Evolutionary conservation across 2,888 invertebrate genomes (phyloP), one percentile per base, ranked within the genome.

Genomic region (Branchellion lobata): DNA sequence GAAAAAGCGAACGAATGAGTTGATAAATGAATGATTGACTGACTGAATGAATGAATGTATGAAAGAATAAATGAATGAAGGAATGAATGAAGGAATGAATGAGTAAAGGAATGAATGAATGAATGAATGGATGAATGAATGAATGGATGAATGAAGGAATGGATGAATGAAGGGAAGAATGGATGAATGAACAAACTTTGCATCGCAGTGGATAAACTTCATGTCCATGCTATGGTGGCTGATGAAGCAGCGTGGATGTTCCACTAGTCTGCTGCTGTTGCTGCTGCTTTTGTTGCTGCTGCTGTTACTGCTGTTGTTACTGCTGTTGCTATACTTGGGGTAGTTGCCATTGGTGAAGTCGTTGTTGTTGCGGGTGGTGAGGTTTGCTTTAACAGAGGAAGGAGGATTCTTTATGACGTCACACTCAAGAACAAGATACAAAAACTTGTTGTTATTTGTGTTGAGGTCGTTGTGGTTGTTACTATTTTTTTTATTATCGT

Each of bases 181-280:
- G 40, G 8, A 40, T 40, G 14, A 8, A 40, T 40, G 40, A 24
- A 61, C 69, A 18, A n/a, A 68, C 68, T 65, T 53, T 18, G 33
- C 34, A 29, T 68, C 96, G 81, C 93, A 94, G 86, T 94, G 94
- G 31, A 94, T 94, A 86, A 95, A 95, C 86, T 93, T 95, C 95
- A 96, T 96, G 86, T 95, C 94, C 86, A 95, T 90, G 84, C 91
- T 92, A 87, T 96, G 96, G 86, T 94, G 93, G 27, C 94, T 94
- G 80, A 96, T 89, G 89, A 96, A 96, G 0, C 95, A 95, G 85
- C 93, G 92, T 84, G 91, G 91, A 83, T 94, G 95, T 83, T 96
- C 88, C 0, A 94, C 95, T 83, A 93, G 91, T 87, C 96, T 94
- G 93, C 0, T 96, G 94, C 87, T 94, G 94, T 3, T 93, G 95